Conservation (phyloP, 1,140 invertebrate genomes). For the Diabrotica undecimpunctata region DNA sequence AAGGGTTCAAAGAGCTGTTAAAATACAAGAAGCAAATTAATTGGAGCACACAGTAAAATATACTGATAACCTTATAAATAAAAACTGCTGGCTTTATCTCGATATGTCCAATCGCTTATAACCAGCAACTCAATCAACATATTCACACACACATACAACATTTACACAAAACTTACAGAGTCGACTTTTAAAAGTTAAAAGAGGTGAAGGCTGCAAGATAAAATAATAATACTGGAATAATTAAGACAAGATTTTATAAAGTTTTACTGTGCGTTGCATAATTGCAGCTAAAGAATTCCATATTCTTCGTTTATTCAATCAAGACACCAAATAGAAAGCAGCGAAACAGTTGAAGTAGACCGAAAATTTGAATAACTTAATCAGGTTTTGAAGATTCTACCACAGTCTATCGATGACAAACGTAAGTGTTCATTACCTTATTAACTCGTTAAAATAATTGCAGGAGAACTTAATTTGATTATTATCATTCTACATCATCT, state of each 20-base stretch:
- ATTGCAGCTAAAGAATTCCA: not conserved
- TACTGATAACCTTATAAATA: not conserved
- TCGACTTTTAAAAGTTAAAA: constrained; percentile 1
- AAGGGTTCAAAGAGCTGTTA: not conserved
- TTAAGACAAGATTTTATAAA: not conserved
- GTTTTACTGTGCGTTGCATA: constrained; percentile 1
- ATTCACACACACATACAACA: not conserved
- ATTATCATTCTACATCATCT: too few species aligned
- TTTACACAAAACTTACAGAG: not conserved
- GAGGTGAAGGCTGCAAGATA: not conserved
- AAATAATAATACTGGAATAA: constrained; percentile 3
- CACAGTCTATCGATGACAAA: not conserved
- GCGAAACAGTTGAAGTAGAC: not conserved
- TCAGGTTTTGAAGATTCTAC: not conserved
- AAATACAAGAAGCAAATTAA: not conserved
- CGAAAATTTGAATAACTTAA: not conserved
- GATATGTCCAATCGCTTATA: not conserved
- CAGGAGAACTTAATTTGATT: too few species aligned
- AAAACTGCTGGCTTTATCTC: constrained; percentile 1
- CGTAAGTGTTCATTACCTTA: not conserved
- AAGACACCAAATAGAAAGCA: not conserved
- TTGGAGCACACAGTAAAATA: not conserved
- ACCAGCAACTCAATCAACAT: not conserved
- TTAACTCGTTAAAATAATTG: not conserved
- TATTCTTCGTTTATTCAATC: not conserved